phyloP scores from a whole-genome alignment of 1,140 invertebrate genomes.

The Aphaenogaster floridana region DNA sequence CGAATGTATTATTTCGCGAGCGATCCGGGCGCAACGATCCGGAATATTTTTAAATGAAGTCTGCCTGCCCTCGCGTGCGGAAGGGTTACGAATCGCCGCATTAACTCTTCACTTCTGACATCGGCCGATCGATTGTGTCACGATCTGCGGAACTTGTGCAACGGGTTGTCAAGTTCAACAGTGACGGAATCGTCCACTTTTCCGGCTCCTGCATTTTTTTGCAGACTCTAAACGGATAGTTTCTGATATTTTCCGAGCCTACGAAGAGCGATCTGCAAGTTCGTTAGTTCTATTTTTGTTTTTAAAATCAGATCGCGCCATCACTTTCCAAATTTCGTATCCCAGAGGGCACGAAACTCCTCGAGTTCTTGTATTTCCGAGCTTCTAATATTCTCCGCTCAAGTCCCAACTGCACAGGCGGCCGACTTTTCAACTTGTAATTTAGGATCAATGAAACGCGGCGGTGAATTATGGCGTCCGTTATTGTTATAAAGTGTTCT shows the following conservation, averaged over 20 bases:
- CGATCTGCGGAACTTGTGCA: slow-evolving; percentile 9
- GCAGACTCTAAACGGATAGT: neutral
- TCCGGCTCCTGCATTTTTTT: neutral
- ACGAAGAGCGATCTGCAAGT: too few relatives aligned
- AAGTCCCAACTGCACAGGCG: neutral
- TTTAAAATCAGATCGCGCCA: neutral
- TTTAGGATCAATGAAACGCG: slow-evolving; percentile 3
- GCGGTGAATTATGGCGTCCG: neutral
- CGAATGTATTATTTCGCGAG: neutral
- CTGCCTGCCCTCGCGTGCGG: neutral
- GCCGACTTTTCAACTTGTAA: slow-evolving; percentile 15
- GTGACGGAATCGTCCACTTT: neutral
- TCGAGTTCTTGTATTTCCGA: neutral
- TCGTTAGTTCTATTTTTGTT: neutral
- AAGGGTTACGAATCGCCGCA: neutral
- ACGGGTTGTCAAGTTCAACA: slow-evolving; percentile 5
- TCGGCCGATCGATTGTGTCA: slow-evolving; percentile 33
- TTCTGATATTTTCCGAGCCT: neutral
- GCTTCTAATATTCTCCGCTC: slow-evolving; percentile 21
- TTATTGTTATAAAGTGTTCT: slow-evolving; percentile 10
- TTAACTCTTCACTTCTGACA: slow-evolving; percentile 20
- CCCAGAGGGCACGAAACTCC: neutral
- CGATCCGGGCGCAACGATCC: neutral
- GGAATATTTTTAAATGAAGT: neutral
- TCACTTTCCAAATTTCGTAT: neutral